Percentiles rank a stretch among this genome's conserved stretches.
phyloP scores from a whole-genome alignment of 2,113 vertebrate genomes.

The Callipepla squamata region DNA sequence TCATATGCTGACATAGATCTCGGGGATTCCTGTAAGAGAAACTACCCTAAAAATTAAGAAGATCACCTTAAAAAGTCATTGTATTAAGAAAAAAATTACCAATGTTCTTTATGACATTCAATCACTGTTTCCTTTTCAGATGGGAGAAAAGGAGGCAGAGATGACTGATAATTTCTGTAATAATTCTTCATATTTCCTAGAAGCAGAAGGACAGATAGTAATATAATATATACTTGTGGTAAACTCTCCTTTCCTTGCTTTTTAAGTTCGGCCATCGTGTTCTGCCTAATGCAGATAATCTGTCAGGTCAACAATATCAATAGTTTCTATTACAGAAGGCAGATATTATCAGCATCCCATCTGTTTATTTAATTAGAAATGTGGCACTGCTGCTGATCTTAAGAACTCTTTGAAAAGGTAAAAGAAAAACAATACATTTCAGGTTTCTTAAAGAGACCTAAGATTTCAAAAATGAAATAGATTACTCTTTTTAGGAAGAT shows the following conservation, averaged over 20 bases:
- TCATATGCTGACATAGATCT: background rate
- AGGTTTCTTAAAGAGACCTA: conserved; percentile 1
- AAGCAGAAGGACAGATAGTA: conserved; percentile 33
- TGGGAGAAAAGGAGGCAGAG: conserved; percentile 33
- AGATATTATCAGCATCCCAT: conserved; percentile 72
- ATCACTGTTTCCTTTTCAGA: conserved; percentile 23
- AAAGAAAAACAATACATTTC: background rate
- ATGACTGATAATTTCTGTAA: conserved; percentile 63
- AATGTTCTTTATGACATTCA: conserved; percentile 29
- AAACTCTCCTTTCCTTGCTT: background rate
- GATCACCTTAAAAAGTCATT: conserved; percentile 30
- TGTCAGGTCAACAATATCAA: conserved; percentile 72
- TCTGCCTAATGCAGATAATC: conserved; percentile 73
- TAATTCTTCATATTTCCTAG: conserved; percentile 55
- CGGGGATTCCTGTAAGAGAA: background rate
- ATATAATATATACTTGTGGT: conserved; percentile 20
- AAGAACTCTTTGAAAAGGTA: conserved; percentile 26
- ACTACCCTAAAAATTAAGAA: background rate
- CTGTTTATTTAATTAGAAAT: conserved; percentile 77
- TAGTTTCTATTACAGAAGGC: conserved; percentile 73
- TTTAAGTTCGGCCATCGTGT: conserved; percentile 47
- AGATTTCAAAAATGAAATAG: background rate
- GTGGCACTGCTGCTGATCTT: conserved; percentile 32
- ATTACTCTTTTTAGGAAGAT: background rate
- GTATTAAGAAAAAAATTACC: background rate